Base-by-base conservation (phyloP, 2,888 invertebrate genomes). In the Parnassius mnemosyne region DNA sequence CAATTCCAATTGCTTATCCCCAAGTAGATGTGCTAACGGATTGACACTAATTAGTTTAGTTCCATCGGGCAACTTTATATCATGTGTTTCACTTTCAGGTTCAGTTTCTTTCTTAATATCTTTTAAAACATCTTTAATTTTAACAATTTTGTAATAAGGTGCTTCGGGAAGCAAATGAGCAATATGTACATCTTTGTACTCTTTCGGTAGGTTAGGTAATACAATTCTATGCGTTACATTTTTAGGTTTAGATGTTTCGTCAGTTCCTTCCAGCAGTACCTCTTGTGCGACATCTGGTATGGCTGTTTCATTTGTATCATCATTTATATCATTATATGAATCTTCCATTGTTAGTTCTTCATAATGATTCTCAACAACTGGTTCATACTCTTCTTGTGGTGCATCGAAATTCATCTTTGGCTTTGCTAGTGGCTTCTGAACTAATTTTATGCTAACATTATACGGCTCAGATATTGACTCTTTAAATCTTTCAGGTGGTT, bases 281-380 rank as follows among this genome's bases (percentile, higher is more conserved):
- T 90, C 90, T 42, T 87, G 78, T 0, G 85, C 89, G 0, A 87
- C 84, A 12, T 89, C 89, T 0, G 90, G 90, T 12, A 89, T 83
- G 0, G 62, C 62, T 11, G 63, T 66, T 1, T 76, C 72, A 42
- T 66, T 65, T 3, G 70, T 64, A 2, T 71, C 68, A 34, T 70
- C 65, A 34, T 70, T 65, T 13, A 13, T 13, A 49, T 73, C 67
- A 9, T 66, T 65, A 2, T 75, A 72, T 0, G 62, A 25, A 0
- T 73, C 66, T 3, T 13, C n/a, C 13, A 49, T 5, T 10, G 68
- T 62, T 5, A 64, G 63, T 0, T 69, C 66, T 9, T 61, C 11
- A 46, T 68, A 53, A n/a, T 46, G 11, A n/a, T 63, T 11, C 57
- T 66, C 52, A 13, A 12, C 25, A 13, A 49, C 13, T n/a, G 54